These are phyloP conservation scores for Bergia sp. DNA, from an alignment of 92 coral and sea anemone genomes.

Conservation along the genomic window DNA sequence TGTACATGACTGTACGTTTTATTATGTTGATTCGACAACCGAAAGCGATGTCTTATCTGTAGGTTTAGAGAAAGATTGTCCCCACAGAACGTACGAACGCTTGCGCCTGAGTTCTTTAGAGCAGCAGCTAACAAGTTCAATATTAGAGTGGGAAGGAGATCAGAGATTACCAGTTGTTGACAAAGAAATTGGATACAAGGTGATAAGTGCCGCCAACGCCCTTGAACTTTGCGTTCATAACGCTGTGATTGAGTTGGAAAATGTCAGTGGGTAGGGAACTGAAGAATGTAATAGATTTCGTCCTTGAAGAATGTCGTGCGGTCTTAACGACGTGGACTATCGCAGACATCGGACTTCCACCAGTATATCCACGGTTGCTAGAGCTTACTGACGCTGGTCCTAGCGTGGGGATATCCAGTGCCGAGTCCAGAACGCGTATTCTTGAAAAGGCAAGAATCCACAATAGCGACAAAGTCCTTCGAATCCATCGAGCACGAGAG, in stretches of 20 bases:
- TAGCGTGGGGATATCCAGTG: slow-evolving; percentile 44
- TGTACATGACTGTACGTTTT: not conserved
- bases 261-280: not conserved
- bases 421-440: slow-evolving; percentile 37
- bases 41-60: not conserved
- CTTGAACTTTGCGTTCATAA: not conserved
- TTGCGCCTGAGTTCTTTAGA: not conserved
- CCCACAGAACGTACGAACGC: not conserved
- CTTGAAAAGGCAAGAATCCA: slow-evolving; percentile 50
- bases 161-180: no score
- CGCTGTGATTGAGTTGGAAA: not conserved
- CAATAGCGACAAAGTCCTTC: slow-evolving; percentile 36
- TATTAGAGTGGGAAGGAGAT: no score
- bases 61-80: not conserved
- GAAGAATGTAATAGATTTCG: not conserved
- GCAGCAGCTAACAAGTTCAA: no score
- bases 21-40: not conserved
- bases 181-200: no score
- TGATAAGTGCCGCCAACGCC: not conserved
- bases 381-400: slow-evolving; percentile 36
- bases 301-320: not conserved
- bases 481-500: slow-evolving; percentile 52
- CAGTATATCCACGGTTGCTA: slow-evolving; percentile 32
- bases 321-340: slow-evolving; percentile 16
- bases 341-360: slow-evolving; percentile 20